These are phyloP conservation scores for Oxytorus armatus DNA, from an alignment of 2,888 invertebrate species.

Conservation along the genomic window DNA sequence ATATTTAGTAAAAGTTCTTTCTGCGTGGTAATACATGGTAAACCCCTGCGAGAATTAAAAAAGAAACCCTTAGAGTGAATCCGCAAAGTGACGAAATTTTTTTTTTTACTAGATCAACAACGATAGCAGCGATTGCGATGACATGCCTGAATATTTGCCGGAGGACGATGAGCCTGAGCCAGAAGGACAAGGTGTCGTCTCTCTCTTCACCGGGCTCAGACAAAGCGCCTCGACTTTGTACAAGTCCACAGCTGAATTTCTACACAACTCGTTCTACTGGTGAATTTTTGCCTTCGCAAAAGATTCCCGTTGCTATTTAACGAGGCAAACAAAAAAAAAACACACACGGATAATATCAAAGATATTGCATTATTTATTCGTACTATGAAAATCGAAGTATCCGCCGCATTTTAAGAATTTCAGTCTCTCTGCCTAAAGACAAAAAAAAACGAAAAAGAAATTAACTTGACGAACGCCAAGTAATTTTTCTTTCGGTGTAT, in stretches of 20 bases:
- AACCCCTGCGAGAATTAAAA: background rate
- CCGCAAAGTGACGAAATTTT: too few relatives aligned
- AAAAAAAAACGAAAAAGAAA: constrained; percentile 24
- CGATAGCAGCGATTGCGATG: constrained; percentile 77
- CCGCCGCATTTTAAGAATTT: constrained; percentile 58
- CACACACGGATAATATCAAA: constrained; percentile 31
- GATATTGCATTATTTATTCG: constrained; percentile 57
- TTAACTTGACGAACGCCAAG: constrained; percentile 31
- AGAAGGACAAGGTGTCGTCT: constrained; percentile 82
- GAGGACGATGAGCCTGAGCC: constrained; percentile 81
- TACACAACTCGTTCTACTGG: constrained; percentile 83
- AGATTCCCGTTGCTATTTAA: constrained; percentile 30
- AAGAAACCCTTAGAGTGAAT: too few relatives aligned
- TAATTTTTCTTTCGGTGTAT: constrained; percentile 21
- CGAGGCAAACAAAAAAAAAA: constrained; percentile 17
- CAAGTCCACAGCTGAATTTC: constrained; percentile 82
- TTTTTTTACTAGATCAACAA: constrained; percentile 73
- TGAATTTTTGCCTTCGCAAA: constrained; percentile 72
- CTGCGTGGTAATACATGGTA: too few relatives aligned
- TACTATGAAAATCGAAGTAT: constrained; percentile 43
- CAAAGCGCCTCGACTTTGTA: constrained; percentile 83
- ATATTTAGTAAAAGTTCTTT: too few relatives aligned
- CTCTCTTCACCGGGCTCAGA: constrained; percentile 82
- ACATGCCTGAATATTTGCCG: constrained; percentile 82
- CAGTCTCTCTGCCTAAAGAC: constrained; percentile 46